phyloP scores from a whole-genome alignment of 2,113 vertebrate genomes.

The Anarrhichthys ocellatus region DNA sequence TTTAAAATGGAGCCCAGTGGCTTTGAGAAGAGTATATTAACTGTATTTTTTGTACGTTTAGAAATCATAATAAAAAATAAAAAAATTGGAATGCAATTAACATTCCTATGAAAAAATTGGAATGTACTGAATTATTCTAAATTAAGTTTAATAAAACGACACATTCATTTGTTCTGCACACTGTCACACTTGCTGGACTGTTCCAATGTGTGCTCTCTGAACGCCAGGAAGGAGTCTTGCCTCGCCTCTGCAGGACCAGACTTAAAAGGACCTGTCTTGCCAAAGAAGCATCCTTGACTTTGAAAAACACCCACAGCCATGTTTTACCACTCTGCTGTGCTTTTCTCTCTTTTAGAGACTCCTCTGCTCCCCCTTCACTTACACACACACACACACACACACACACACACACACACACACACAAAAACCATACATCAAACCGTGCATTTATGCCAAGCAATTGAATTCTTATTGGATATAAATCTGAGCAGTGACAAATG shows the following conservation, averaged over 20 bases:
- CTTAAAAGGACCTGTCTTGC: not conserved
- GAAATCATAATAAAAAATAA: too few relatives aligned
- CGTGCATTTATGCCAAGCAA: conserved; percentile 78
- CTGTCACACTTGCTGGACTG: not conserved
- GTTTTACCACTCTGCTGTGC: conserved; percentile 35
- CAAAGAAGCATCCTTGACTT: not conserved
- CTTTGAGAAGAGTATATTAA: not conserved
- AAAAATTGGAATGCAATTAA: not conserved
- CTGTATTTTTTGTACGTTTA: not conserved
- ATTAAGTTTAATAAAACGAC: not conserved
- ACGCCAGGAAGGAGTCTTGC: not conserved
- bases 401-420: conserved; percentile 23
- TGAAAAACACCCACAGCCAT: conserved; percentile 1
- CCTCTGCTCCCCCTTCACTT: conserved; percentile 3
- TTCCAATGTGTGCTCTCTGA: not conserved
- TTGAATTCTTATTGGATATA: conserved; percentile 82
- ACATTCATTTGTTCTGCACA: not conserved
- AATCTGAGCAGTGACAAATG: conserved; percentile 76
- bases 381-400: conserved; percentile 15
- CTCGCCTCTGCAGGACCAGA: not conserved
- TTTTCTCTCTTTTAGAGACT: conserved; percentile 21
- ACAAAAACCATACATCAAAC: conserved; percentile 68
- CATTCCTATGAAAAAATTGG: not conserved
- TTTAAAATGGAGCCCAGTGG: not conserved
- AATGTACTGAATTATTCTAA: not conserved